Evolutionary conservation across 2,888 invertebrate species (phyloP).

Genomic region (Arge pagana): DNA sequence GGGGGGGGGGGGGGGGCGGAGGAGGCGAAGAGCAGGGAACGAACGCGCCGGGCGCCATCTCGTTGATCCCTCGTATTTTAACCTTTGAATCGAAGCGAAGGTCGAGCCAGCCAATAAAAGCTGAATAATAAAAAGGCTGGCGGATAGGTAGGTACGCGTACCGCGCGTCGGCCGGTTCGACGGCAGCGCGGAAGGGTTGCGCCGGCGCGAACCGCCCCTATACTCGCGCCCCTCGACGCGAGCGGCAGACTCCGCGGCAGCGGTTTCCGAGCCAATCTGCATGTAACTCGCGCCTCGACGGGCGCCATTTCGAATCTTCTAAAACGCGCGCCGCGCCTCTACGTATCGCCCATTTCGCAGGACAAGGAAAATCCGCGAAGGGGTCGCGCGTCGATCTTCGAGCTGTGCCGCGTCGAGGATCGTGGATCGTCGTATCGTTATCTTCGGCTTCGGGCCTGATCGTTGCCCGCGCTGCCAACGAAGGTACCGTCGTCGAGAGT

Average conservation of each 20-base stretch:
- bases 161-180: not conserved
- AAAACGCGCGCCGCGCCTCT: constrained; percentile 42
- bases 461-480: too few species aligned
- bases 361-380: not conserved
- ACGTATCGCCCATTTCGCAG: constrained; percentile 35
- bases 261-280: constrained; percentile 53
- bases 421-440: too few species aligned
- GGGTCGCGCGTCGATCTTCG: too few species aligned
- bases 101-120: constrained; percentile 37
- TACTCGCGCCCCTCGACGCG: constrained; percentile 37
- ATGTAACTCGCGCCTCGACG: constrained; percentile 40
- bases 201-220: constrained; percentile 56
- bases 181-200: constrained; percentile 40
- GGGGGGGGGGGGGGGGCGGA: too few species aligned
- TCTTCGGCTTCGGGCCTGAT: too few species aligned
- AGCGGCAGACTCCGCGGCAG: constrained; percentile 37
- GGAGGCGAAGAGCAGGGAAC: too few species aligned
- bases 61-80: constrained; percentile 27
- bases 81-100: constrained; percentile 16
- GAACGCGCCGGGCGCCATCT: too few species aligned
- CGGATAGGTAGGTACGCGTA: constrained; percentile 8
- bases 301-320: constrained; percentile 54
- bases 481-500: too few species aligned
- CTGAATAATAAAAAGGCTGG: constrained; percentile 45
- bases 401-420: too few species aligned